A percentile compares a stretch with the other conserved stretches of the same genome.
These are phyloP conservation scores for Alouatta palliata DNA, from an alignment of 2,113 vertebrate genomes.

Conservation along the genomic window DNA sequence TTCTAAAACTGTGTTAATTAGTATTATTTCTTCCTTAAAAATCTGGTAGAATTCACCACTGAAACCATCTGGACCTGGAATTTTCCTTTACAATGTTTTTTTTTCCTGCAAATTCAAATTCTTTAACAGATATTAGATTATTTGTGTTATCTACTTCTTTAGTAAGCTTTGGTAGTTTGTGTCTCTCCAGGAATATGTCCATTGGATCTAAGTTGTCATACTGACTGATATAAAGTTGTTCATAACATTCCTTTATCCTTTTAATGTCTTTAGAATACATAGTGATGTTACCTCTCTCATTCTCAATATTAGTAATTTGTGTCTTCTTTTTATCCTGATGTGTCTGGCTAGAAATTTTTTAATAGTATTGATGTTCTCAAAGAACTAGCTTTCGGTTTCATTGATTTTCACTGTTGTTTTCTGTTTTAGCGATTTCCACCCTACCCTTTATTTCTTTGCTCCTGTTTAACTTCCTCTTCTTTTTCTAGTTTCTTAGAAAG, in stretches of 20 bases:
- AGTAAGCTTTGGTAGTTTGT: neutral
- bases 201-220: constrained; percentile 1
- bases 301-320: neutral
- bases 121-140: neutral
- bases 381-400: neutral
- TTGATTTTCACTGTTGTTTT: neutral
- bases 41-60: constrained; percentile 24
- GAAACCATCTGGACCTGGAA: neutral
- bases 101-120: constrained; percentile 8
- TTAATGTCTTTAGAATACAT: neutral
- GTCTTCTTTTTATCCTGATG: neutral
- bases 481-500: neutral
- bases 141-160: neutral
- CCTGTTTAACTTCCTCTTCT: constrained; percentile 29
- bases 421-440: neutral
- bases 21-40: constrained; percentile 42
- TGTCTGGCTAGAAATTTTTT: neutral
- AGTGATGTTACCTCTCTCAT: neutral
- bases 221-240: neutral
- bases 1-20: neutral
- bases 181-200: neutral
- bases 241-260: neutral
- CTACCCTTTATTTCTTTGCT: neutral
- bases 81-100: neutral
- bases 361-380: neutral